These are phyloP conservation scores for Leptopilina clavipes DNA, from an alignment of 1,140 invertebrate species.

Conservation along the genomic window DNA sequence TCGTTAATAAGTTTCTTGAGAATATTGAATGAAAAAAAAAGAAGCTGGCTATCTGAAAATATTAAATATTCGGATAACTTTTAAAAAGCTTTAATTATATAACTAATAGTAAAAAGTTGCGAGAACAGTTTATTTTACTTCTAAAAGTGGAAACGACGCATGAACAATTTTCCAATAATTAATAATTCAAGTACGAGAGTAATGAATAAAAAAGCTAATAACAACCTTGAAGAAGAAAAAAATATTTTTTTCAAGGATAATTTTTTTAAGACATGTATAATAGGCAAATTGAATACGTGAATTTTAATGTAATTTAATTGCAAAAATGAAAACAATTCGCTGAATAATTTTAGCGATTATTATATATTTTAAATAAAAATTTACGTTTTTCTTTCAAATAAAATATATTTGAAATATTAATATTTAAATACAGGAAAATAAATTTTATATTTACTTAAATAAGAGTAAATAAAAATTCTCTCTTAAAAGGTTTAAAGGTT, in stretches of 20 bases:
- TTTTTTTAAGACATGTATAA: background rate
- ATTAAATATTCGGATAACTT: background rate
- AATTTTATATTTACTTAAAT: too few species aligned
- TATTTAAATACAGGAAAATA: too few species aligned
- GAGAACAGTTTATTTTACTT: background rate
- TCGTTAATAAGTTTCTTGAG: too few species aligned
- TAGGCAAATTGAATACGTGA: too few species aligned
- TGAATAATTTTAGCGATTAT: too few species aligned
- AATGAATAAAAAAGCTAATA: background rate
- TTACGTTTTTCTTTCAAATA: too few species aligned
- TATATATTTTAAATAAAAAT: too few species aligned
- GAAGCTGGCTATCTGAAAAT: too few species aligned
- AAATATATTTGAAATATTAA: too few species aligned
- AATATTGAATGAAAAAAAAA: too few species aligned
- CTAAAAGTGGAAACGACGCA: slow-evolving; percentile 9
- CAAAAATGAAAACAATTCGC: too few species aligned
- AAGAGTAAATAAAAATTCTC: background rate
- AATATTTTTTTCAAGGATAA: background rate
- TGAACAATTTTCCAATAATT: slow-evolving; percentile 23
- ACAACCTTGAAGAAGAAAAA: slow-evolving; percentile 5
- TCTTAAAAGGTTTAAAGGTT: background rate
- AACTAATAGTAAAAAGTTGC: background rate
- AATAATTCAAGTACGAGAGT: slow-evolving; percentile 6
- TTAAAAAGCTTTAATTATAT: background rate
- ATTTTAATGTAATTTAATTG: too few species aligned